Conservation (phyloP, 2,888 invertebrate genomes). For the Acanthosepion lycidas region DNA sequence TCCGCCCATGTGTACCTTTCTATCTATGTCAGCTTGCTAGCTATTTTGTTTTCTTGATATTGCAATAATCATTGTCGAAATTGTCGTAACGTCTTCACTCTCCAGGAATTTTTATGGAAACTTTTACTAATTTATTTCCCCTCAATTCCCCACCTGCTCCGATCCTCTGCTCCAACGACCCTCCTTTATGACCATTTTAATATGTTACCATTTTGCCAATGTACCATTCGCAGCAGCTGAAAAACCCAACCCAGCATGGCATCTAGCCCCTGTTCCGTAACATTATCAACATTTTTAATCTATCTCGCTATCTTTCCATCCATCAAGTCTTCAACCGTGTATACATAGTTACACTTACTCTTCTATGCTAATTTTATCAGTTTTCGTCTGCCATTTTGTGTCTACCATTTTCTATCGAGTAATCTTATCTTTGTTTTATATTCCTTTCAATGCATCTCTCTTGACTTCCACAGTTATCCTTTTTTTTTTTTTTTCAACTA, state of each 20-base stretch:
- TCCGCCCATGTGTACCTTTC: background rate
- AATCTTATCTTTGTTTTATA: background rate
- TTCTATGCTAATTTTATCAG: background rate
- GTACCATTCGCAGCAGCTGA: slow-evolving; percentile 7
- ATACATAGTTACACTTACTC: background rate
- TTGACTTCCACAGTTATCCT: background rate
- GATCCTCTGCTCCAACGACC: background rate
- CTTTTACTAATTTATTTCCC: background rate
- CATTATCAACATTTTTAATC: slow-evolving; percentile 1
- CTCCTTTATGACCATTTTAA: background rate
- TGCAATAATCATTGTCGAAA: background rate
- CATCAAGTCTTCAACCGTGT: slow-evolving; percentile 18
- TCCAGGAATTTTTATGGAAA: background rate
- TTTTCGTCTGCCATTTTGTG: background rate
- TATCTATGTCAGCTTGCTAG: background rate
- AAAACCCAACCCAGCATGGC: background rate
- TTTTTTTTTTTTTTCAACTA: background rate
- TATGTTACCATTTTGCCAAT: background rate
- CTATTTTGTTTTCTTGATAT: background rate
- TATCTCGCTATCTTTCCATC: background rate
- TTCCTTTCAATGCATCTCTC: background rate
- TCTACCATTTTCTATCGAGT: background rate
- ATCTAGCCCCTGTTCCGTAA: background rate
- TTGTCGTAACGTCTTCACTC: background rate
- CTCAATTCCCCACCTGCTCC: background rate